These are phyloP conservation scores for Carposina sasakii DNA, from an alignment of 1,140 invertebrate genomes.

Conservation along the genomic window DNA sequence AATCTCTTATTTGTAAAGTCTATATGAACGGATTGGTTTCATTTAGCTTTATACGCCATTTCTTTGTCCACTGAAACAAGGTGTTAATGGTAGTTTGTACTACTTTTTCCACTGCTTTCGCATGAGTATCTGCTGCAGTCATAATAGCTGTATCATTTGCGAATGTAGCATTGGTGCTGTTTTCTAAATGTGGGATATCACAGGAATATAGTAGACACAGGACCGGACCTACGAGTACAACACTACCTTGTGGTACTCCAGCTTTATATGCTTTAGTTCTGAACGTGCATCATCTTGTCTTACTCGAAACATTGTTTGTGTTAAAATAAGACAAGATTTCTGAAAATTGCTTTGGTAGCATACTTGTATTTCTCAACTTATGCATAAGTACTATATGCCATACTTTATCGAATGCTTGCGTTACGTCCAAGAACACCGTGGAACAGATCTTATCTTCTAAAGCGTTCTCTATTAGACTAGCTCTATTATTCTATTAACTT, in stretches of 20 bases:
- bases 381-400: background rate
- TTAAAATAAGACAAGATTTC: slow-evolving; percentile 9
- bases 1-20: slow-evolving; percentile 3
- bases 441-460: slow-evolving; percentile 11
- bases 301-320: slow-evolving; percentile 7
- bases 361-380: slow-evolving; percentile 5
- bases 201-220: slow-evolving; percentile 10
- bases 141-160: slow-evolving; percentile 11
- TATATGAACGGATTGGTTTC: slow-evolving; percentile 3
- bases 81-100: background rate
- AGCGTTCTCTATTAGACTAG: no score
- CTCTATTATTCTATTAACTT: no score
- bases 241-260: slow-evolving; percentile 5
- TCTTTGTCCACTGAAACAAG: slow-evolving; percentile 1
- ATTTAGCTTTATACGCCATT: no score
- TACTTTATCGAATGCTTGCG: background rate
- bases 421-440: slow-evolving; percentile 2
- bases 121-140: slow-evolving; percentile 4
- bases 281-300: slow-evolving; percentile 8
- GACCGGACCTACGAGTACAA: slow-evolving; percentile 8
- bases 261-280: slow-evolving; percentile 7
- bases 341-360: slow-evolving; percentile 9
- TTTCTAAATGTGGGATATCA: background rate
- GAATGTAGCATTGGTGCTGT: slow-evolving; percentile 9
- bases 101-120: slow-evolving; percentile 6